A percentile compares a stretch with the other conserved stretches of the same genome.
Conservation (phyloP, 2,888 invertebrate species). For the Polyommatus iphigenia region DNA sequence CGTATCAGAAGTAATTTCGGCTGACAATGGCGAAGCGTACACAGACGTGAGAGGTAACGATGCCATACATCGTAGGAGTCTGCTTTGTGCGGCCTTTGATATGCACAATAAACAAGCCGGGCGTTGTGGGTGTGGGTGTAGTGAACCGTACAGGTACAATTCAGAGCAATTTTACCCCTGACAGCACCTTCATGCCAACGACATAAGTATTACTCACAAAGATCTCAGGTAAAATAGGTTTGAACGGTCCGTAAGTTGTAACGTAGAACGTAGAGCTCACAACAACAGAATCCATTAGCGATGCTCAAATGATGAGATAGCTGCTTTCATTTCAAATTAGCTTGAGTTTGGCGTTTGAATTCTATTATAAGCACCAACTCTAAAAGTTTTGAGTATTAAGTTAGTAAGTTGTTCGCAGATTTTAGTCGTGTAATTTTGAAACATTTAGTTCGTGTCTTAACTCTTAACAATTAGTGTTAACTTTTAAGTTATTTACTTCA, state of each 20-base stretch:
- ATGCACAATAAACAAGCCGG: slow-evolving; percentile 60
- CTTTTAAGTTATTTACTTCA: neutral
- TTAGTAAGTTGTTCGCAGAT: neutral
- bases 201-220: neutral
- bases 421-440: neutral
- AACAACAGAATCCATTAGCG: slow-evolving; percentile 35
- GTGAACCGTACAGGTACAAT: slow-evolving; percentile 44
- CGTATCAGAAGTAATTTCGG: slow-evolving; percentile 9
- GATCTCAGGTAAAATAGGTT: neutral
- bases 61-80: slow-evolving; percentile 48
- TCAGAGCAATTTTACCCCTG: neutral
- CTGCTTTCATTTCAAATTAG: neutral
- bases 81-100: slow-evolving; percentile 61
- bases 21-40: slow-evolving; percentile 2
- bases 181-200: neutral
- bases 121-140: slow-evolving; percentile 54
- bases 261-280: slow-evolving; percentile 30
- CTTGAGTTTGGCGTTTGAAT: neutral
- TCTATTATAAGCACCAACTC: neutral
- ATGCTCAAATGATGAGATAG: slow-evolving; percentile 31
- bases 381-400: neutral
- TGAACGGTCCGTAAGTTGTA: slow-evolving; percentile 2
- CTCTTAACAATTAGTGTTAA: neutral
- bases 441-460: neutral
- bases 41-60: slow-evolving; percentile 36